Percentiles rank a stretch among this genome's conserved stretches.
These are phyloP conservation scores for Pachliopta kotzebuea DNA, from an alignment of 2,888 invertebrate genomes.

Conservation along the genomic window DNA sequence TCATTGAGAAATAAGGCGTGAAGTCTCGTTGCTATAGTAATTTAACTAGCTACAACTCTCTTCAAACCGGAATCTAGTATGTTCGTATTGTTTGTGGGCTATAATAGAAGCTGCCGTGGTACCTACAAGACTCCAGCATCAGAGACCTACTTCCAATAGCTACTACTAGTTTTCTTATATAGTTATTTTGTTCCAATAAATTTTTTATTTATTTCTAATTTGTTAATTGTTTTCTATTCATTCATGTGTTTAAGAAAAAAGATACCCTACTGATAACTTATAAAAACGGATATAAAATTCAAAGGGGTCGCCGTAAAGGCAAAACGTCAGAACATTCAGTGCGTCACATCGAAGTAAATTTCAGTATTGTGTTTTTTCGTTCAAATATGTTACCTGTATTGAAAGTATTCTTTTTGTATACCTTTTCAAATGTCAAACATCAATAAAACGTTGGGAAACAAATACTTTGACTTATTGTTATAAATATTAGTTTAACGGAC, in stretches of 20 bases:
- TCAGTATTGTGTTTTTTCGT: conserved; percentile 15
- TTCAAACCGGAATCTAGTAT: too few relatives aligned
- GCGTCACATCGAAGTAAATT: conserved; percentile 22
- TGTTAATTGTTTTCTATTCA: background rate
- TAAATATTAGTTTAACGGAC: too few relatives aligned
- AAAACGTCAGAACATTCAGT: conserved; percentile 20
- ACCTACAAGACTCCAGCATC: too few relatives aligned
- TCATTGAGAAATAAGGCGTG: too few relatives aligned
- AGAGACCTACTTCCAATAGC: too few relatives aligned
- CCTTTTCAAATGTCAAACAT: conserved; percentile 2
- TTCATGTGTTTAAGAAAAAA: background rate
- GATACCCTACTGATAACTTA: background rate
- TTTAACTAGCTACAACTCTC: too few relatives aligned
- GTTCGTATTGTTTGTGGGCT: too few relatives aligned
- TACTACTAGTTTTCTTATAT: too few relatives aligned
- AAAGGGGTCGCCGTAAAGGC: conserved; percentile 13
- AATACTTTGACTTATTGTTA: background rate
- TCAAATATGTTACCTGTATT: conserved; percentile 17
- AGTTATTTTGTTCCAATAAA: too few relatives aligned
- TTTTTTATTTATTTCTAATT: background rate
- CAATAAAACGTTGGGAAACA: conserved; percentile 1
- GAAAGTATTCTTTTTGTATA: conserved; percentile 14
- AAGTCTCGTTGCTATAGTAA: too few relatives aligned
- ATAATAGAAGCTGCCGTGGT: too few relatives aligned
- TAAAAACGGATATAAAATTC: conserved; percentile 6